Percentiles rank a stretch among this genome's conserved stretches.
Evolutionary conservation across 2,113 vertebrate species (phyloP).

Genomic region (Ivindomyrus marchei): DNA sequence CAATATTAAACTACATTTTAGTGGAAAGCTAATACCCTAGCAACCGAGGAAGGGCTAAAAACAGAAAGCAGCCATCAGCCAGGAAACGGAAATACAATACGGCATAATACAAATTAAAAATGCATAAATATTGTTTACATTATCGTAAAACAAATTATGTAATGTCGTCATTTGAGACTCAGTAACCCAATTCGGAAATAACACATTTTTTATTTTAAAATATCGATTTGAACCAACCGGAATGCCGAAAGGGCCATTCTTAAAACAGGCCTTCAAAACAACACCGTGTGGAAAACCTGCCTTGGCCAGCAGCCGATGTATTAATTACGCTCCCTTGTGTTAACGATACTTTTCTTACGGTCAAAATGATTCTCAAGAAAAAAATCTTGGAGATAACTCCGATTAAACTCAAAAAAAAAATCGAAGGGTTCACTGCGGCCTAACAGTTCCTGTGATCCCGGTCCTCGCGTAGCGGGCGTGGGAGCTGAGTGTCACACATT

Average conservation of each 20-base stretch:
- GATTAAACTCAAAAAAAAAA: neutral
- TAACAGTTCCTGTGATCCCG: conserved; percentile 33
- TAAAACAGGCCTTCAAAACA: conserved; percentile 10
- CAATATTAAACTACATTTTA: neutral
- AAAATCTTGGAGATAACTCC: neutral
- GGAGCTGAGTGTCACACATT: neutral
- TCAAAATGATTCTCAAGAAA: neutral
- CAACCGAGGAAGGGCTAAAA: neutral
- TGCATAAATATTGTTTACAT: neutral
- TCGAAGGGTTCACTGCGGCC: conserved; percentile 37
- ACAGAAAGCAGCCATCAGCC: conserved; percentile 5
- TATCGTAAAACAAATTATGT: neutral
- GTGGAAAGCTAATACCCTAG: neutral
- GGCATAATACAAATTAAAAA: neutral
- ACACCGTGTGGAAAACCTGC: neutral
- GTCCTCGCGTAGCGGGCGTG: conserved; percentile 34
- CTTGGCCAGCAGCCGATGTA: neutral
- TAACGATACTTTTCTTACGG: neutral
- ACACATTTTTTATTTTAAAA: neutral
- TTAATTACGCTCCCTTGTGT: neutral
- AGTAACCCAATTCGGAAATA: neutral
- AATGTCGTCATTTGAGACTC: neutral
- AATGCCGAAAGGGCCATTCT: conserved; percentile 4
- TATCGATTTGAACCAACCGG: conserved; percentile 18
- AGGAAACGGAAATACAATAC: conserved; percentile 27